These are phyloP conservation scores for Clarias laeviceps DNA, from an alignment of 2,797 vertebrate species.

Conservation along the genomic window DNA sequence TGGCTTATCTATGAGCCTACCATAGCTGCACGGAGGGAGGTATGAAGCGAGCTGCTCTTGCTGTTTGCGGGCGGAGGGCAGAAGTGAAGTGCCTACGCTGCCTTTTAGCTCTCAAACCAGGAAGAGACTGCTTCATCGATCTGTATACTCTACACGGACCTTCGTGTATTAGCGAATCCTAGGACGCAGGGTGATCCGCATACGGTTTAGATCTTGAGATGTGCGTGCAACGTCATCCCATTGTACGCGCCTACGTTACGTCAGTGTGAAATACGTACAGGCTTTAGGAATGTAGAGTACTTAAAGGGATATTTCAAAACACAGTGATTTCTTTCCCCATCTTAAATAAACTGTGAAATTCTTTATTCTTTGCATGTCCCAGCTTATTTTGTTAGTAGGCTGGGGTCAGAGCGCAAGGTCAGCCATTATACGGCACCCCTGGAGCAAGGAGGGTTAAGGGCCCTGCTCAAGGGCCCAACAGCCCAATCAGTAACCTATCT, in stretches of 20 bases:
- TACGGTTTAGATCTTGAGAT: background rate
- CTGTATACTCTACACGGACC: background rate
- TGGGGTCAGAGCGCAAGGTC: too few relatives aligned
- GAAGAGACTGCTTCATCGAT: background rate
- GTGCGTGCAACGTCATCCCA: background rate
- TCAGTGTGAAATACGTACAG: background rate
- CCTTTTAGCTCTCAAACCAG: background rate
- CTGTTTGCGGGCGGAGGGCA: conserved; percentile 7
- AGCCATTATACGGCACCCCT: too few relatives aligned
- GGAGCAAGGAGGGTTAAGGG: too few relatives aligned
- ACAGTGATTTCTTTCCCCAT: too few relatives aligned
- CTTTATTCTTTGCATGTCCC: too few relatives aligned
- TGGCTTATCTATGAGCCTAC: conserved; percentile 14
- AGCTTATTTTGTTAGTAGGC: too few relatives aligned
- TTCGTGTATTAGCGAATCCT: background rate
- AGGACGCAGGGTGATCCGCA: background rate
- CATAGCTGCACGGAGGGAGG: conserved; percentile 9
- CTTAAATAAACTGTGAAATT: too few relatives aligned
- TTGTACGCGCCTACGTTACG: background rate
- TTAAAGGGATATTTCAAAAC: background rate
- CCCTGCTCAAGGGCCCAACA: too few relatives aligned
- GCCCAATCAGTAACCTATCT: too few relatives aligned
- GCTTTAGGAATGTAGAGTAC: background rate
- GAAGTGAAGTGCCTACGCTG: background rate
- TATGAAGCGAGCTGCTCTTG: background rate